Evolutionary conservation across 2,888 invertebrate genomes (phyloP), one percentile per base, ranked within the genome.

Genomic region (Synanthedon formicaeformis): DNA sequence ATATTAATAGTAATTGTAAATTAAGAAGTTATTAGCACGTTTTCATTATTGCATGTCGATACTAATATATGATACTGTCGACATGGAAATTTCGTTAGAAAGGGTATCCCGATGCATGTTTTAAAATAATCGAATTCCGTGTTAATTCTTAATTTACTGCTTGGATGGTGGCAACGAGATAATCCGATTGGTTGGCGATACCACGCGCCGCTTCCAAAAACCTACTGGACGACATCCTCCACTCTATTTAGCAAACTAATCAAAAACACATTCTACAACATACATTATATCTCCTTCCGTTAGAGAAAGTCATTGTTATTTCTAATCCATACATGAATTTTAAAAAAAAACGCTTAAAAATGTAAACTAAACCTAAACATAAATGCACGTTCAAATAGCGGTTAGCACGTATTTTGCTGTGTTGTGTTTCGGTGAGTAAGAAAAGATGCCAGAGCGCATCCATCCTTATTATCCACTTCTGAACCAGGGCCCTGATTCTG

Each of bases 111-210:
- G 72, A 78, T 79, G 75, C 78, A 83, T 82, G 85, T 85, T 87
- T 87, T 86, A 84, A 85, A 86, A 86, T 85, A 77, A 85, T 79
- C 78, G 76, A 72, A 65, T 78, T 77, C 72, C 79, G 73, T 79
- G 81, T 74, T 85, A 87, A 86, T 85, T 86, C 80, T 83, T 86
- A 81, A 87, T 87, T 87, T 86, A 77, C 84, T 86, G 87, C 79
- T 75, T 75, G 72, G 86, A 68, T 84, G 83, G 75, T 72, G 75
- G 73, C 73, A 66, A 63, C 68, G 62, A 63, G 69, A 70, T 81
- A 84, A 86, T 75, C 77, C 73, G 82, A 85, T 86, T 78, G 76
- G 58, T 63, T 65, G 61, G 60, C 66, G 74, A 71, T 72, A 66
- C 67, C 67, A 62, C 57, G 70, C 71, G 70, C 71, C 64, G 53